Conservation (phyloP, 2,888 invertebrate species). For the Crematogaster levior region DNA sequence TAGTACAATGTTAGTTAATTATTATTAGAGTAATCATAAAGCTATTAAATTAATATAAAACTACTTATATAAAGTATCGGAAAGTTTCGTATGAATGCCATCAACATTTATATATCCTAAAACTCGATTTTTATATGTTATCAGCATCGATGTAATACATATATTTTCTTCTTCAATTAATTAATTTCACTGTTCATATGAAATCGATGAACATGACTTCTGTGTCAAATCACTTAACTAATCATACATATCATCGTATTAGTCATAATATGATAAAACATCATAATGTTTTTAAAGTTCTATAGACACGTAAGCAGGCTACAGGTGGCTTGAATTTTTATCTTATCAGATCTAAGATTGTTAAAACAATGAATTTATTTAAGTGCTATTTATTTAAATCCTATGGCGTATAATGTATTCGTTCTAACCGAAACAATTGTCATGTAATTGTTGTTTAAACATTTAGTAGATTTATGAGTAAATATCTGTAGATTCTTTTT, state of each 20-base stretch:
- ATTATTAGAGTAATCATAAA: not conserved
- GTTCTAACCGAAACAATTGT: not conserved
- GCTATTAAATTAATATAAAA: conserved; percentile 1
- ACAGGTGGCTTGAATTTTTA: conserved; percentile 22
- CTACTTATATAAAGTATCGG: not conserved
- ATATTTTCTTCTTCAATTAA: not conserved
- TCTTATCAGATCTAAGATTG: conserved; percentile 28
- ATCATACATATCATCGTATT: no score
- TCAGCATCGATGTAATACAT: not conserved
- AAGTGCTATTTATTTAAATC: no score
- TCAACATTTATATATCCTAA: not conserved
- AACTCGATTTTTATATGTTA: not conserved
- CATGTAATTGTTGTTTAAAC: not conserved
- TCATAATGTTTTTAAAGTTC: conserved; percentile 19
- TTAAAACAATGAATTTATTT: conserved; percentile 9
- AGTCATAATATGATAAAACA: no score
- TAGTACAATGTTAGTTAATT: conserved; percentile 37
- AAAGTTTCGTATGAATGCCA: not conserved
- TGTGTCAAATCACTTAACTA: not conserved
- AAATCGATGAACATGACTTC: not conserved
- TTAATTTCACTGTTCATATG: not conserved
- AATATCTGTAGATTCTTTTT: not conserved
- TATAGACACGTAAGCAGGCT: conserved; percentile 24
- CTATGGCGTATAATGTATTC: not conserved
- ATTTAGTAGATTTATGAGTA: not conserved